These are phyloP conservation scores for Hippoglossus hippoglossus DNA, from an alignment of 2,797 vertebrate genomes.

Conservation along the genomic window DNA sequence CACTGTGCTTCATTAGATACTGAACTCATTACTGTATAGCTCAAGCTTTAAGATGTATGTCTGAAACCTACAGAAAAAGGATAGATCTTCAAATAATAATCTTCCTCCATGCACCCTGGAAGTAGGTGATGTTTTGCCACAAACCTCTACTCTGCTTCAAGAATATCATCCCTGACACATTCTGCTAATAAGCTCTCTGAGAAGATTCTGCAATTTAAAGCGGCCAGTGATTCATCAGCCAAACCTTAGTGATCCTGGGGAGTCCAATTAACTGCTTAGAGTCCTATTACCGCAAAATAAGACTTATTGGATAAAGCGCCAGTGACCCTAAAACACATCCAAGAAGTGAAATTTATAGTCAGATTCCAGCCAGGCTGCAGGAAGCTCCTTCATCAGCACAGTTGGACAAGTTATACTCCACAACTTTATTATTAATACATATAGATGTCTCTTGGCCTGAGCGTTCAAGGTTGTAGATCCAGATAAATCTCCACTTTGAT, in stretches of 20 bases:
- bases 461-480: neutral
- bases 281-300: slow-evolving; percentile 16
- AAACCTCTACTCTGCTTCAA: neutral
- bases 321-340: slow-evolving; percentile 9
- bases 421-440: neutral
- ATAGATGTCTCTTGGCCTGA: neutral
- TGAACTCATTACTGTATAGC: neutral
- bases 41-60: neutral
- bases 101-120: neutral
- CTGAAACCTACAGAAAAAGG: neutral
- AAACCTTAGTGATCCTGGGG: slow-evolving; percentile 17
- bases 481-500: neutral
- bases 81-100: neutral
- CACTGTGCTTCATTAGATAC: neutral
- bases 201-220: slow-evolving; percentile 22
- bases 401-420: neutral
- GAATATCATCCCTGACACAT: slow-evolving; percentile 22
- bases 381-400: neutral
- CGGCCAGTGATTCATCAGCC: slow-evolving; percentile 11
- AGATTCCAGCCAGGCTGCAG: neutral
- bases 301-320: slow-evolving; percentile 8
- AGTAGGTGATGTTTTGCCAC: neutral
- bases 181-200: slow-evolving; percentile 27
- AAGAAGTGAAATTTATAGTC: neutral
- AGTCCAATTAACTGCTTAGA: slow-evolving; percentile 35